A percentile compares a stretch with the other conserved stretches of the same genome.
Conservation (phyloP, 2,888 invertebrate genomes). For the Polia nebulosa region DNA sequence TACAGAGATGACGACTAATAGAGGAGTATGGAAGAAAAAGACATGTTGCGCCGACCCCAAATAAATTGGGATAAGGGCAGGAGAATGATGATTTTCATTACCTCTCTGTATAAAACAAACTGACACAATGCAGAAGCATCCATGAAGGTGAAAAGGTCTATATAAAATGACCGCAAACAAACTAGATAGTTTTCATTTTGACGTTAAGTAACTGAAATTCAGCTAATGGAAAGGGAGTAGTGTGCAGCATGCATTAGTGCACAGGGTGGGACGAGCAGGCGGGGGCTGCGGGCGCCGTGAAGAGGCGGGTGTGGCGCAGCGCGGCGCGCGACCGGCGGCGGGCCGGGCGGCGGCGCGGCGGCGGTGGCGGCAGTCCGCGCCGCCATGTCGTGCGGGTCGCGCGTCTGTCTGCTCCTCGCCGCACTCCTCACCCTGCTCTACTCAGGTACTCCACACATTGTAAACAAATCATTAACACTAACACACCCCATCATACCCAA, state of each 20-base stretch:
- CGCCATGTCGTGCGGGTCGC: constrained; percentile 88
- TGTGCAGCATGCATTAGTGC: constrained; percentile 55
- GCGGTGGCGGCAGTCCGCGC: constrained; percentile 84
- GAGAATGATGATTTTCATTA: too few relatives aligned
- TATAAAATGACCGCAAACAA: constrained; percentile 2
- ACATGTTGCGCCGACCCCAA: too few relatives aligned
- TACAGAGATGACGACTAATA: too few relatives aligned
- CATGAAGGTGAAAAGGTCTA: neutral
- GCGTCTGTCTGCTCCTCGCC: constrained; percentile 80
- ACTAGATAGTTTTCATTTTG: constrained; percentile 2
- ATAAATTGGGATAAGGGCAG: too few relatives aligned
- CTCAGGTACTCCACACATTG: constrained; percentile 80
- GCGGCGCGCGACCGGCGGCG: constrained; percentile 53
- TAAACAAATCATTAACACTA: constrained; percentile 38
- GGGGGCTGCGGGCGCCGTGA: constrained; percentile 57
- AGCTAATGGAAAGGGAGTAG: constrained; percentile 14
- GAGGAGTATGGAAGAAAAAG: too few relatives aligned
- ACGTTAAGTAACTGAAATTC: constrained; percentile 19
- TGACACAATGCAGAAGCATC: neutral
- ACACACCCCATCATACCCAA: neutral
- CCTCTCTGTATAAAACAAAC: neutral
- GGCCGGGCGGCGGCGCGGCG: constrained; percentile 61
- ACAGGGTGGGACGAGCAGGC: constrained; percentile 64
- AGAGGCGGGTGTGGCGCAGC: constrained; percentile 62
- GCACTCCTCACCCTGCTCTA: constrained; percentile 85